Conservation (phyloP, 1,140 invertebrate species). For the Drosophila kurseongensis region DNA sequence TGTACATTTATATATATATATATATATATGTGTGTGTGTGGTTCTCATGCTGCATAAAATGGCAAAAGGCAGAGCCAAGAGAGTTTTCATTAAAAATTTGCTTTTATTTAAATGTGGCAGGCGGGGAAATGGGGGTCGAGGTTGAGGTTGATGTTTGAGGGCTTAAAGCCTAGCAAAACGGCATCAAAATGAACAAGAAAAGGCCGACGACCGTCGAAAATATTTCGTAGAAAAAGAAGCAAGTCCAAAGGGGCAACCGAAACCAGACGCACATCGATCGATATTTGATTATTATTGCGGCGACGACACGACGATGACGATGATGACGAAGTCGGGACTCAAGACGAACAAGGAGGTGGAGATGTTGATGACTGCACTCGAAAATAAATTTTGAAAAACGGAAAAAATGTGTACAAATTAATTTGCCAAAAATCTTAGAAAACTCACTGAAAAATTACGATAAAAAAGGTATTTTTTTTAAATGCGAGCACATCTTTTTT, state of each 20-base stretch:
- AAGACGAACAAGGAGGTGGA: constrained; percentile 54
- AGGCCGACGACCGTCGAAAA: constrained; percentile 67
- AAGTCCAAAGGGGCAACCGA: constrained; percentile 39
- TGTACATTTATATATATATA: constrained; percentile 12
- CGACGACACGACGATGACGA: constrained; percentile 41
- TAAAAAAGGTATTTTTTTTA: no score
- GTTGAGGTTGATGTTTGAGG: background rate
- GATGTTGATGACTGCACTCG: constrained; percentile 14
- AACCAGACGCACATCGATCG: constrained; percentile 83
- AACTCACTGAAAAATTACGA: no score
- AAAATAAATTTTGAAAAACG: background rate
- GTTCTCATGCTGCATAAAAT: constrained; percentile 22
- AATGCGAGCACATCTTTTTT: no score
- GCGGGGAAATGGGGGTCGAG: constrained; percentile 2
- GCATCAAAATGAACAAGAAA: constrained; percentile 45
- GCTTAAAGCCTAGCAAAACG: constrained; percentile 40
- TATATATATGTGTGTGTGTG: no score
- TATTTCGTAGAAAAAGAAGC: constrained; percentile 54
- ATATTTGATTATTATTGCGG: constrained; percentile 83
- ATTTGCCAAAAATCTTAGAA: no score
- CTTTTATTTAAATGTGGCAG: constrained; percentile 48
- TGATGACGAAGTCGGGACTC: constrained; percentile 46
- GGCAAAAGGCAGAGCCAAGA: constrained; percentile 32
- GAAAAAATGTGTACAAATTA: background rate
- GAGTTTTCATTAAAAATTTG: constrained; percentile 63